phyloP scores from a whole-genome alignment of 2,113 vertebrate genomes.

The Silurus glanis region DNA sequence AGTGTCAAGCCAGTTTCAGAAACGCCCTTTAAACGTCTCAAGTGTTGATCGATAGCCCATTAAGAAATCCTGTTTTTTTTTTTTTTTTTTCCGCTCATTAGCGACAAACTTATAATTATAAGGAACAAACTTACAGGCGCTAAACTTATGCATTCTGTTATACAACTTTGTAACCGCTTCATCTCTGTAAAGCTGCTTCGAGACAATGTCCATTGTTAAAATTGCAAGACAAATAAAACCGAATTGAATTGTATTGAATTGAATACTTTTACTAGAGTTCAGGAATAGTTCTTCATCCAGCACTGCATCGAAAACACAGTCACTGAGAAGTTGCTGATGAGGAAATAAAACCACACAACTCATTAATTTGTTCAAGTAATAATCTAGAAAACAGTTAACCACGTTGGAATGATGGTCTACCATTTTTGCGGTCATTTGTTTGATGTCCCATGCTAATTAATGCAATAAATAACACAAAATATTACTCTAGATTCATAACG shows the following conservation, averaged over 20 bases:
- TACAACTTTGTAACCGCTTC: too few relatives aligned
- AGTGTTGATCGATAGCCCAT: conserved; percentile 25
- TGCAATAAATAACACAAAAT: neutral
- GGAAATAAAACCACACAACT: neutral
- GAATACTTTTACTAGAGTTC: too few relatives aligned
- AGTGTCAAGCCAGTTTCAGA: neutral
- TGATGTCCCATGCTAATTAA: neutral
- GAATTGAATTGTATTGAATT: too few relatives aligned
- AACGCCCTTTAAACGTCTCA: neutral
- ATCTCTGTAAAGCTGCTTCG: too few relatives aligned
- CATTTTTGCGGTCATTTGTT: neutral
- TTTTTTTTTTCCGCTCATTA: too few relatives aligned
- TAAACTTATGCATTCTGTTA: too few relatives aligned
- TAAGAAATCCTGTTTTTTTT: conserved; percentile 15
- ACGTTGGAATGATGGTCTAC: neutral
- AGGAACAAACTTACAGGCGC: too few relatives aligned
- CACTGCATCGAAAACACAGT: too few relatives aligned
- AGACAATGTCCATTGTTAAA: too few relatives aligned
- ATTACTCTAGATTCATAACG: neutral
- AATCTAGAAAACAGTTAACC: neutral
- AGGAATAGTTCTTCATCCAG: too few relatives aligned
- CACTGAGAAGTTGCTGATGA: neutral
- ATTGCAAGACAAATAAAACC: too few relatives aligned
- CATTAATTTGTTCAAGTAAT: neutral
- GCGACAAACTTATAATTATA: too few relatives aligned